Evolutionary conservation across 1,140 invertebrate genomes (phyloP).

Genomic region (Drosophila sulfurigaster): DNA sequence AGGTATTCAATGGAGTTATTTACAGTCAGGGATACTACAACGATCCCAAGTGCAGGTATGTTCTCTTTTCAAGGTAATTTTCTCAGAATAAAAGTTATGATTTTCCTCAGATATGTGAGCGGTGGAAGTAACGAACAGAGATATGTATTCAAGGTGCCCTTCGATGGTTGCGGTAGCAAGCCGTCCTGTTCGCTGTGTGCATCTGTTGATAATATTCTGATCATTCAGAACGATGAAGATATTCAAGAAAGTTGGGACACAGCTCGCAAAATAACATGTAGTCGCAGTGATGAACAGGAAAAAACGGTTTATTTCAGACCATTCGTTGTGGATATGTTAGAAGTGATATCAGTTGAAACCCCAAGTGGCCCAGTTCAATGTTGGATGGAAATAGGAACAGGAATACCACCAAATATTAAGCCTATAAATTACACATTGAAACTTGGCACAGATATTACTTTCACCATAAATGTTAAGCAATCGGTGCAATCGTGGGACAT

Average conservation of each 20-base stretch:
- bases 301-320: slow-evolving; percentile 89
- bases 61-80: neutral
- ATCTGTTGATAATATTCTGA: slow-evolving; percentile 88
- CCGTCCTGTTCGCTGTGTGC: slow-evolving; percentile 87
- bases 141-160: slow-evolving; percentile 88
- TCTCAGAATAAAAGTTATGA: neutral
- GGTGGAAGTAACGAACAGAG: slow-evolving; percentile 86
- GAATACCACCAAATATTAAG: slow-evolving; percentile 88
- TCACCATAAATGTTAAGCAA: slow-evolving; percentile 90
- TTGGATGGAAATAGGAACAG: slow-evolving; percentile 92
- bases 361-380: slow-evolving; percentile 88
- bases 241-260: slow-evolving; percentile 88
- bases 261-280: slow-evolving; percentile 88
- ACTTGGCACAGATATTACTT: slow-evolving; percentile 89
- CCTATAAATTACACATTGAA: slow-evolving; percentile 86
- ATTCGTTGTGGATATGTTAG: slow-evolving; percentile 90
- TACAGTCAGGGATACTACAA: slow-evolving; percentile 90
- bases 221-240: slow-evolving; percentile 88
- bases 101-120: slow-evolving; percentile 86
- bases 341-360: slow-evolving; percentile 89
- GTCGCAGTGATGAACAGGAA: slow-evolving; percentile 85
- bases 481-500: slow-evolving; percentile 88
- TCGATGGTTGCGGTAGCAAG: slow-evolving; percentile 88
- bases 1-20: slow-evolving; percentile 89
- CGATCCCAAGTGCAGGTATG: slow-evolving; percentile 89